Evolutionary conservation across 1,140 invertebrate species (phyloP), one percentile per base, ranked within the genome.

Genomic region (Bombus confusus): DNA sequence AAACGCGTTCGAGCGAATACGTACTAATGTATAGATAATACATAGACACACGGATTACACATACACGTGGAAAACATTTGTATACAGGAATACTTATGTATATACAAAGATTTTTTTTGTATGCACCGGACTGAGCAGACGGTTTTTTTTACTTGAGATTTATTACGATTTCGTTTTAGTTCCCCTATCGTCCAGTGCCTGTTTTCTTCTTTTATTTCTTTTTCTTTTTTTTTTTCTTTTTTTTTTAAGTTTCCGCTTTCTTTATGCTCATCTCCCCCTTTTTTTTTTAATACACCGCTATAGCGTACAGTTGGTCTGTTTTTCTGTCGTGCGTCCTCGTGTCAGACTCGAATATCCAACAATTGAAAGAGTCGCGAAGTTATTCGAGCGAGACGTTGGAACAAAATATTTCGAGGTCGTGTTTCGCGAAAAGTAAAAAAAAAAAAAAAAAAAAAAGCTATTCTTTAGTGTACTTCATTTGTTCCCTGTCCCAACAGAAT

Each of bases 51-150:
- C 43, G 64, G 34, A 79, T n/a, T 15, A 77, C 25, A 71, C 31
- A 81, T 28, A 75, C 12, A 79, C 39, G 57, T 75, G 31, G 37
- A 68, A 59, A 13, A 71, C 80, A 68, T 89, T 80, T 87, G 57
- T 57, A 80, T 64, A 83, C 76, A 85, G 72, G 69, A 89, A 75
- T 91, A 92, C 77, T 90, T 90, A 89, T 92, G 86, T 91, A 91
- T 85, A 88, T 89, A 90, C 52, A 79, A 41, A 89, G 76, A 90
- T 91, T 88, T 62, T 62, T 85, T 80, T 85, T 80, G 83, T 64
- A 52, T n/a, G 72, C 86, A 69, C 80, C 76, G 80, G 69, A 83
- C 71, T 89, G 64, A 89, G 66, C 76, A 87, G 69, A 85, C 73
- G 28, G 78, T 86, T 80, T 85, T 80, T 52, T 80, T 85, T 87